These are phyloP conservation scores for Metopia argyrocephala DNA, from an alignment of 2,888 invertebrate genomes.

Conservation along the genomic window DNA sequence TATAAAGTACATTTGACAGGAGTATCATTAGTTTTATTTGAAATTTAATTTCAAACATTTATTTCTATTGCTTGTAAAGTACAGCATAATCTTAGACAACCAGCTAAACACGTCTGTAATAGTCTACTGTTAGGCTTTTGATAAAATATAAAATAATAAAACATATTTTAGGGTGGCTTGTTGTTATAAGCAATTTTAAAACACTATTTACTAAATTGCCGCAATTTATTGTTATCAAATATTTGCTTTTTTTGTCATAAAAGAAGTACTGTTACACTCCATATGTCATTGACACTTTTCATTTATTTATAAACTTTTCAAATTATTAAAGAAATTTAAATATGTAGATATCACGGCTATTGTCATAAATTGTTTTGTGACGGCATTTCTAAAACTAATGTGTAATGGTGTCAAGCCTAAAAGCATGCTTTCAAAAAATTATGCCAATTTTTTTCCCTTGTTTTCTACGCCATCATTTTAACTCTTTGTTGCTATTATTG, in stretches of 20 bases:
- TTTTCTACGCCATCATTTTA: too few species aligned
- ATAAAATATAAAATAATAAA: not conserved
- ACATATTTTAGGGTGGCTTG: not conserved
- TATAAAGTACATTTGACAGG: constrained; percentile 7
- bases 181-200: not conserved
- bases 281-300: not conserved
- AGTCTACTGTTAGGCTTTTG: not conserved
- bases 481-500: not conserved
- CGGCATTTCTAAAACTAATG: not conserved
- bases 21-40: constrained; percentile 1
- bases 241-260: not conserved
- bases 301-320: not conserved
- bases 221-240: not conserved
- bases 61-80: not conserved
- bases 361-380: not conserved
- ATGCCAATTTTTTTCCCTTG: too few species aligned
- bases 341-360: too few species aligned
- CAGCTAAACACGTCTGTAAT: not conserved
- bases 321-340: not conserved
- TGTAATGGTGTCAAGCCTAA: not conserved
- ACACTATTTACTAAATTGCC: not conserved
- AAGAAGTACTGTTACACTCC: not conserved
- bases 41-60: not conserved
- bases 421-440: not conserved
- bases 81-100: not conserved